Conservation (phyloP, 2,113 vertebrate genomes). For the Hippocampus guttulatus region DNA sequence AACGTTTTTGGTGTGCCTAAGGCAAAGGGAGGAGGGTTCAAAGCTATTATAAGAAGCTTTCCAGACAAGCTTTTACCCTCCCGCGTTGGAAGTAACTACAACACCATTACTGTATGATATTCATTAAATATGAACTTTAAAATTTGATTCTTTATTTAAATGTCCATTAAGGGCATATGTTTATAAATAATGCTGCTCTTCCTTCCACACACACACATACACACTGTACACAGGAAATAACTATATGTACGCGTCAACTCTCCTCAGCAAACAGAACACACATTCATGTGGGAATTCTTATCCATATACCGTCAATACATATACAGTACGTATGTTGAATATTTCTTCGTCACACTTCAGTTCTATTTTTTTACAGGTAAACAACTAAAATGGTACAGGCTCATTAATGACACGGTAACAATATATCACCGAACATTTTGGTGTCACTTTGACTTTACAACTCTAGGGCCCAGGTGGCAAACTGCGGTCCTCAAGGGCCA, state of each 20-base stretch:
- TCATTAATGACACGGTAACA: slow-evolving; percentile 3
- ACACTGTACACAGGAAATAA: no score
- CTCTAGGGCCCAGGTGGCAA: neutral
- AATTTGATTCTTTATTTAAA: neutral
- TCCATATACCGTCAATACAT: neutral
- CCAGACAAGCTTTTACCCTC: neutral
- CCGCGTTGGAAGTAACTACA: neutral
- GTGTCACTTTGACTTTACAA: neutral
- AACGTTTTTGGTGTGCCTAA: neutral
- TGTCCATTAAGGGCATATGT: neutral
- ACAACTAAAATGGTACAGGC: neutral
- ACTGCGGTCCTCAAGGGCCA: no score
- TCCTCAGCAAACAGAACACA: neutral
- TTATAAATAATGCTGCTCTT: slow-evolving; percentile 7
- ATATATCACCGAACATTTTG: neutral
- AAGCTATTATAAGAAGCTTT: neutral
- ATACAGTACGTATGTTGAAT: neutral
- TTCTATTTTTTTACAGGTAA: neutral
- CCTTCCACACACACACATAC: neutral
- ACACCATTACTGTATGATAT: neutral
- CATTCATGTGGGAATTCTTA: neutral
- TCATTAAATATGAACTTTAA: neutral
- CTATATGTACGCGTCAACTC: neutral
- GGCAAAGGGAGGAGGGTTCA: neutral
- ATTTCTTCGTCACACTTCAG: neutral